Base-by-base conservation (phyloP, 2,113 vertebrate genomes). In the Brachionichthys hirsutus region DNA sequence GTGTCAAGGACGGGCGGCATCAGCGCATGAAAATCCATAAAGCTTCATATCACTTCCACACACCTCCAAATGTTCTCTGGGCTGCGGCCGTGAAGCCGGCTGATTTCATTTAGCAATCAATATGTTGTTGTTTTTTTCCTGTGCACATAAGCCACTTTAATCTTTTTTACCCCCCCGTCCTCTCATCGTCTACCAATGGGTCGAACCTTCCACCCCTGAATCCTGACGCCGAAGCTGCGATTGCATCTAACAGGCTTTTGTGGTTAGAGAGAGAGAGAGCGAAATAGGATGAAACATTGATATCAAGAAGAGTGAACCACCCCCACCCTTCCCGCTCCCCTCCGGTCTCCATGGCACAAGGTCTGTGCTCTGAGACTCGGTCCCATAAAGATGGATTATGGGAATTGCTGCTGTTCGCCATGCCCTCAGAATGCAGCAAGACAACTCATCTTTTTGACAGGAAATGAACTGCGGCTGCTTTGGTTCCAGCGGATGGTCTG, bases 41-140 rank as follows among this genome's bases (percentile, higher is more conserved):
- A 59, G 62, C 66, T 66, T 55, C 75, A 62, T 71, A 73, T 84
- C 49, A 14, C 53, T 57, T 56, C 66, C 50, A 66, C 55, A 49
- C 18, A 18, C 51, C 62, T 75, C 67, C 40, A 30, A 48, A 59
- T 73, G 49, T 69, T 75, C 75, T 65, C 61, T 64, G 49, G 67
- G 62, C 56, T 67, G 38, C 18, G 17, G 62, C 58, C 58, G 54
- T 70, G 60, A 78, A 78, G 74, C 77, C 3, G 44, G 61, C 60
- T 77, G 80, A 89, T 85, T 88, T 84, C 73, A 86, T 87, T 91
- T 80, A 55, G 67, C 70, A 88, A 89, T 91, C 88, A 66, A 89
- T 92, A 84, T 73, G 55, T 3, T n/a, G n/a, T 4, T 38, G 6
- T 38, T 12, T 38, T 38, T 88, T 85, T 88, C 89, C 76, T 87